Conservation (phyloP, 2,888 invertebrate species). For the Cosmorhoe ocellata region DNA sequence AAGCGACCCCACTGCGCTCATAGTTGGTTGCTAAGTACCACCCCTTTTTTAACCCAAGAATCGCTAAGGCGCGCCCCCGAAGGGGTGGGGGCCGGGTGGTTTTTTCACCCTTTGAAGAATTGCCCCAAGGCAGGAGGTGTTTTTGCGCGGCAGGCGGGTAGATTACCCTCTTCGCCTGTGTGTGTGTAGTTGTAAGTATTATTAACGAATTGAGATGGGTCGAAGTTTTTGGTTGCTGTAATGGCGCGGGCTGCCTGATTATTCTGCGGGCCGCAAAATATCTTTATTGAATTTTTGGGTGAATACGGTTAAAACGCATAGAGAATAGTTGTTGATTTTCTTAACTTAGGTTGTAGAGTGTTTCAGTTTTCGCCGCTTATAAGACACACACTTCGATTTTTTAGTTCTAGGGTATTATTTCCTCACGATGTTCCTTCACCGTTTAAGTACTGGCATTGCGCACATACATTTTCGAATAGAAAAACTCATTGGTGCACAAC, state of each 20-base stretch:
- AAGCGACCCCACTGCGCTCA: slow-evolving; percentile 48
- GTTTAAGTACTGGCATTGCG: too few species aligned
- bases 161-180: slow-evolving; percentile 44
- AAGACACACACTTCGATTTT: too few species aligned
- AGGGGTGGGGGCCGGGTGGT: slow-evolving; percentile 51
- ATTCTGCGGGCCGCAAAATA: slow-evolving; percentile 19
- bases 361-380: too few species aligned
- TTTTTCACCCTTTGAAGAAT: slow-evolving; percentile 82
- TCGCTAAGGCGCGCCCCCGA: slow-evolving; percentile 73
- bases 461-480: too few species aligned
- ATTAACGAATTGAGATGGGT: slow-evolving; percentile 77
- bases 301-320: slow-evolving; percentile 6
- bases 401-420: too few species aligned
- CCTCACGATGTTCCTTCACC: too few species aligned
- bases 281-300: slow-evolving; percentile 32
- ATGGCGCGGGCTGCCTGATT: slow-evolving; percentile 31
- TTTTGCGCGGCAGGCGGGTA: slow-evolving; percentile 52
- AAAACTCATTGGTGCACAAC: too few species aligned
- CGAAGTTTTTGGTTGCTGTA: slow-evolving; percentile 64
- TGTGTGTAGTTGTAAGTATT: slow-evolving; percentile 69
- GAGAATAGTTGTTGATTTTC: slow-evolving; percentile 4
- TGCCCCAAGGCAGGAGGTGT: slow-evolving; percentile 76
- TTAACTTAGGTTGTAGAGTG: background rate
- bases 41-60: slow-evolving; percentile 82
- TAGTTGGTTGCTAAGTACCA: slow-evolving; percentile 77